Conservation (phyloP, 2,797 vertebrate species). For the Prunella strophiata region DNA sequence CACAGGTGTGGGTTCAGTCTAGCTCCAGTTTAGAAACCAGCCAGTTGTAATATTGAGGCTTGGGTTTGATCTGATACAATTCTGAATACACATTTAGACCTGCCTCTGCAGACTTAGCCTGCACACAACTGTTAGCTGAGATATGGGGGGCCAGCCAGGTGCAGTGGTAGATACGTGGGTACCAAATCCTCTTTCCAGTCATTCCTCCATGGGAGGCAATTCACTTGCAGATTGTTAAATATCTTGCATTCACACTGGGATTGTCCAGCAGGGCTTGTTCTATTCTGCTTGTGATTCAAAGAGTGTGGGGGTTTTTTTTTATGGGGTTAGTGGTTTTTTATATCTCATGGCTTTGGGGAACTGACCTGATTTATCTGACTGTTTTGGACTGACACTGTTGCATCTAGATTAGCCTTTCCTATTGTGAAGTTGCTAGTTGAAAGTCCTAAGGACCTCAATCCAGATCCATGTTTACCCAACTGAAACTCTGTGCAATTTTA, state of each 20-base stretch:
- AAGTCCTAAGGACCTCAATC: background rate
- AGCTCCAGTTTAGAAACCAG: background rate
- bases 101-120: background rate
- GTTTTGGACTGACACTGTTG: background rate
- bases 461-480: background rate
- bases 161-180: background rate
- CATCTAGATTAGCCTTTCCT: background rate
- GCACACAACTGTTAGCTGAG: background rate
- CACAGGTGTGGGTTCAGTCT: background rate
- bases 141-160: rapidly evolving
- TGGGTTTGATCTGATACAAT: background rate
- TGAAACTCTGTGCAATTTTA: background rate
- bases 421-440: background rate
- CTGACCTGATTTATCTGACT: background rate
- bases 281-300: background rate
- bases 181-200: background rate
- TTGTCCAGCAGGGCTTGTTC: background rate
- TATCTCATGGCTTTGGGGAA: background rate
- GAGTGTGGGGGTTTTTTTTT: too few species aligned
- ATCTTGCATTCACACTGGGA: background rate
- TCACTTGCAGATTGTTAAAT: background rate
- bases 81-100: background rate
- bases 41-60: background rate
- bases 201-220: background rate
- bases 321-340: too few species aligned